Conservation (phyloP, 2,797 vertebrate genomes). For the Neostethus bicornis region DNA sequence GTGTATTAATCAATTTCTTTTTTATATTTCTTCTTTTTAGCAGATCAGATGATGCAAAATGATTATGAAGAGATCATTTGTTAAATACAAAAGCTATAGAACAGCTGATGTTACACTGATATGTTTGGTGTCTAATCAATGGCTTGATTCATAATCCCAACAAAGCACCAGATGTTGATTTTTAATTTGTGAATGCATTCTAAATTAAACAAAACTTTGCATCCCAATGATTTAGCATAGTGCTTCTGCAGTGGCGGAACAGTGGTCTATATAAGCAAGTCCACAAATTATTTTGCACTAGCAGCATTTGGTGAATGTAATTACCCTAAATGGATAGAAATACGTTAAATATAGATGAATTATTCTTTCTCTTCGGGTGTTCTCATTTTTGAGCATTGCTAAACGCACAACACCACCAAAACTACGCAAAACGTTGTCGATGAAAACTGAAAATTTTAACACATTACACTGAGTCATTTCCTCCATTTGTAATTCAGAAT, state of each 20-base stretch:
- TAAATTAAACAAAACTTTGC: background rate
- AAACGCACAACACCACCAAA: background rate
- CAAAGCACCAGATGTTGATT: background rate
- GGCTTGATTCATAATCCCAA: background rate
- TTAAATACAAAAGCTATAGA: conserved; percentile 5
- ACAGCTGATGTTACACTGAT: conserved; percentile 11
- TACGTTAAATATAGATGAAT: background rate
- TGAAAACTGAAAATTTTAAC: background rate
- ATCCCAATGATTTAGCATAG: background rate
- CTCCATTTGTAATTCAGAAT: conserved; percentile 2
- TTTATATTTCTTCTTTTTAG: conserved; percentile 3
- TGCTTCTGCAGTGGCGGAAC: background rate
- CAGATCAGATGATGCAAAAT: conserved; percentile 13
- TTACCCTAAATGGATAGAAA: conserved; percentile 2
- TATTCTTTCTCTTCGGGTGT: background rate
- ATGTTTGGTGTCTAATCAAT: background rate
- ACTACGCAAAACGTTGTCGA: background rate
- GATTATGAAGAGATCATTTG: conserved; percentile 4
- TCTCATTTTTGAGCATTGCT: background rate
- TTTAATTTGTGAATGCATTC: background rate
- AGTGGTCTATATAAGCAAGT: background rate
- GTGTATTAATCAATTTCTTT: conserved; percentile 2
- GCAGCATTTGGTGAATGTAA: background rate
- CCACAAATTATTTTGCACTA: background rate
- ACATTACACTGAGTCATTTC: background rate